Evolutionary conservation across 2,888 invertebrate species (phyloP), one percentile per base, ranked within the genome.

Genomic region (Archaeoteleia sp.): DNA sequence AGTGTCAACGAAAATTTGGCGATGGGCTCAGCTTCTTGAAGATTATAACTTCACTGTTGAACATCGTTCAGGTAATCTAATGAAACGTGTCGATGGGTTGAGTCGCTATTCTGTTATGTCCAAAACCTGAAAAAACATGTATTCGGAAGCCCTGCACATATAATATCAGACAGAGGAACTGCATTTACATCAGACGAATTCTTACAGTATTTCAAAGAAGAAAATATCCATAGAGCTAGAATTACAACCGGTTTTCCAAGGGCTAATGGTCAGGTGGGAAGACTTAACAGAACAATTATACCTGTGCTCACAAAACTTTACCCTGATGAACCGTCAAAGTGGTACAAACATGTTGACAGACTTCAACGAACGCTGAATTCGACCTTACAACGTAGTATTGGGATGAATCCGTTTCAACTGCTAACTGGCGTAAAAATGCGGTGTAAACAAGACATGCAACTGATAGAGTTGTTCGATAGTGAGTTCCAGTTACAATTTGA

Each of bases 101-200:
- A 14, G 37, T 14, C 8, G 27, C 8, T 12, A 46, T 15, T 17
- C 17, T n/a, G n/a, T n/a, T n/a, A n/a, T n/a, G n/a, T 61, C 8
- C 43, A 10, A 9, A 20, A 43, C 12, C 8, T 62, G 29, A 17
- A 10, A 8, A 8, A 12, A n/a, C n/a, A n/a, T n/a, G n/a, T n/a
- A n/a, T n/a, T n/a, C n/a, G n/a, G n/a, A n/a, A n/a, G n/a, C n/a
- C n/a, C n/a, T n/a, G n/a, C n/a, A n/a, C n/a, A n/a, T n/a, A 61
- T 61, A 13, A 10, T 67, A 13, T 43, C 45, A 6, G 67, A 67
- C 43, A 62, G 51, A 57, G 60, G 55, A 34, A 46, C 49, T 15
- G 54, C 54, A 23, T 67, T 67, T 35, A 39, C 42, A 1, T 67
- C 54, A 4, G 40, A 67, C 5, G 60, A 54, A 15, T 67, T 67